phyloP scores from a whole-genome alignment of 2,888 invertebrate genomes.

The Choristoneura rosaceana region DNA sequence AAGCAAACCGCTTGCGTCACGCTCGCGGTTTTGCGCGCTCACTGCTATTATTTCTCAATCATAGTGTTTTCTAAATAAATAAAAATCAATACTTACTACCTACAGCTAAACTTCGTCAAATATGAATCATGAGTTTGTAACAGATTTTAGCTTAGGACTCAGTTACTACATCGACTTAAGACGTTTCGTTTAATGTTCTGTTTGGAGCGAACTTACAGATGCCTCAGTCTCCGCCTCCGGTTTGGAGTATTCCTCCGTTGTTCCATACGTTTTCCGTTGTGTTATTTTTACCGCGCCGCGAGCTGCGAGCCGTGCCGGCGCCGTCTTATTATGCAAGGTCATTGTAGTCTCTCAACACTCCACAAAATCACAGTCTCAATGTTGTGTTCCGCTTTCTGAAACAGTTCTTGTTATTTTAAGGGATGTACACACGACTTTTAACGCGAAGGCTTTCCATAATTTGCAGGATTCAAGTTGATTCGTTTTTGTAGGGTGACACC shows the following conservation, averaged over 20 bases:
- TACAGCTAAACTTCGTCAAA: not conserved
- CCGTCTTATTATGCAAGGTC: conserved; percentile 65
- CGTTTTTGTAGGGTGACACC: not conserved
- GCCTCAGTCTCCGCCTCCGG: not conserved
- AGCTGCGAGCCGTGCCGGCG: conserved; percentile 52
- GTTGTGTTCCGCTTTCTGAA: conserved; percentile 50
- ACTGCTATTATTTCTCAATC: conserved; percentile 5
- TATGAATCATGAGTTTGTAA: not conserved
- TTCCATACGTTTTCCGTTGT: conserved; percentile 43
- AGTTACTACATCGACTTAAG: not conserved
- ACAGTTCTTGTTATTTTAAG: conserved; percentile 43
- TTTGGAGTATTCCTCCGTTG: conserved; percentile 4
- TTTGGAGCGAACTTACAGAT: not conserved
- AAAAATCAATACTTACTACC: not conserved
- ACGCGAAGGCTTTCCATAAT: conserved; percentile 25
- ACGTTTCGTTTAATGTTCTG: not conserved
- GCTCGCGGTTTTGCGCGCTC: conserved; percentile 25
- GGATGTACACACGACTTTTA: conserved; percentile 25
- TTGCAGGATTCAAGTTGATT: conserved; percentile 9
- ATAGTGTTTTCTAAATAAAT: not conserved
- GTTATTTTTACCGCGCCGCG: conserved; percentile 45
- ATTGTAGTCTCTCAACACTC: conserved; percentile 60
- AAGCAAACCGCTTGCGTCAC: conserved; percentile 36
- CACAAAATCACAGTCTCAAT: conserved; percentile 54
- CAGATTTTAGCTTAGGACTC: not conserved